Evolutionary conservation across 2,113 vertebrate genomes (phyloP), one percentile per base, ranked within the genome.

Genomic region (Grallaria varia): DNA sequence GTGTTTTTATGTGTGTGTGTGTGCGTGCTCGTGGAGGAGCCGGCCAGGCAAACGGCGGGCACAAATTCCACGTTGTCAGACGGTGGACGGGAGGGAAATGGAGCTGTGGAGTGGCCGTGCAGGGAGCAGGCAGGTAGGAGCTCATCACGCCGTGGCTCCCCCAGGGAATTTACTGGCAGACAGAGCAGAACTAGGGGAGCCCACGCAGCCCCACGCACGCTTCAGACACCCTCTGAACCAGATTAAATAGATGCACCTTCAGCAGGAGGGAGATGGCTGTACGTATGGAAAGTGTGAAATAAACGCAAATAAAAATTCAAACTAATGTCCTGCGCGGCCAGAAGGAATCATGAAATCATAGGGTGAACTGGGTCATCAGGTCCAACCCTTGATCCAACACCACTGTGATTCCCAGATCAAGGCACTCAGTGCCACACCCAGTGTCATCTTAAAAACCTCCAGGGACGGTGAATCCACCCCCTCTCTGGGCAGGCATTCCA

Each of bases 221-320:
- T 24, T 31, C 62, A 1, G 8, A 3, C 28, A 1, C 18, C 10
- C 2, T 25, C 68, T 6, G 59, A 23, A 27, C 31, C 74, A 3
- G 45, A 37, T 16, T 2, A 8, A 66, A 73, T 10, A 27, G 28
- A 55, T 5, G 45, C 23, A 3, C 22, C 24, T 49, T 42, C 63
- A 4, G n/a, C 0, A 40, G 28, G 59, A 69, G 31, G 33, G 66
- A 89, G 64, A 0, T 31, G 63, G 35, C 4, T 3, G 23, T 0
- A 1, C 20, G n/a, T 3, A 16, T 2, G 37, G 58, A 17, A 76
- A 76, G 53, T 2, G 18, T 6, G 53, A n/a, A 47, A 88, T 31
- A 21, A 40, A 44, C n/a, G 17, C 25, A 28, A 55, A 80, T 49
- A 28, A 83, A 77, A 90, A 58, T 49, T 27, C 49, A 19, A 30